Percentiles rank a stretch among this genome's conserved stretches.
phyloP scores from a whole-genome alignment of 2,888 invertebrate genomes.

The Ceramica pisi region DNA sequence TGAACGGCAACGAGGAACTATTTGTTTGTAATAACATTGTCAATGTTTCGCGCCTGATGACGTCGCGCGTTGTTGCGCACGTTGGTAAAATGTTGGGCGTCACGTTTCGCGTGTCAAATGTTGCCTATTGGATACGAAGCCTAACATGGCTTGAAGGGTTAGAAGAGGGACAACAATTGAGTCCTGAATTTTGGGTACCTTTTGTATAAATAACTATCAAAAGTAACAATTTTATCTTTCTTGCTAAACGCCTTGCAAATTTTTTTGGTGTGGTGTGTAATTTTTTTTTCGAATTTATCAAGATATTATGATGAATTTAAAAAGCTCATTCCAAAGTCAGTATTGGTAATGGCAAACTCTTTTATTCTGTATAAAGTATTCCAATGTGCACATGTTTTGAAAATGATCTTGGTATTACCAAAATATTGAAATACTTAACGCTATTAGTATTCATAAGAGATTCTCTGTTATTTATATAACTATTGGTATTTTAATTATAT shows the following conservation, averaged over 20 bases:
- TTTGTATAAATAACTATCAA: constrained; percentile 18
- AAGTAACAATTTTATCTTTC: constrained; percentile 7
- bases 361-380: not conserved
- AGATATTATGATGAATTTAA: not conserved
- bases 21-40: too few relatives aligned
- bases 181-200: not conserved
- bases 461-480: constrained; percentile 9
- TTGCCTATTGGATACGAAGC: too few relatives aligned
- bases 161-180: not conserved
- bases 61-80: too few relatives aligned
- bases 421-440: constrained; percentile 8
- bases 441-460: constrained; percentile 18
- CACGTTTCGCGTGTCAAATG: too few relatives aligned
- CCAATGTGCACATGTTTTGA: not conserved
- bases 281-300: not conserved
- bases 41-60: too few relatives aligned
- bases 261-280: not conserved
- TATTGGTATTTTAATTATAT: constrained; percentile 14
- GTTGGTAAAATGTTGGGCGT: too few relatives aligned
- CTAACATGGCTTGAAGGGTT: not conserved
- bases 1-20: too few relatives aligned
- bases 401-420: not conserved
- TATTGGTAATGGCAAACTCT: constrained; percentile 20
- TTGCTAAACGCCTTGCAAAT: constrained; percentile 12
- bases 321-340: constrained; percentile 31